Conservation (phyloP, 1,140 invertebrate genomes). For the Drosophila ohnishii region DNA sequence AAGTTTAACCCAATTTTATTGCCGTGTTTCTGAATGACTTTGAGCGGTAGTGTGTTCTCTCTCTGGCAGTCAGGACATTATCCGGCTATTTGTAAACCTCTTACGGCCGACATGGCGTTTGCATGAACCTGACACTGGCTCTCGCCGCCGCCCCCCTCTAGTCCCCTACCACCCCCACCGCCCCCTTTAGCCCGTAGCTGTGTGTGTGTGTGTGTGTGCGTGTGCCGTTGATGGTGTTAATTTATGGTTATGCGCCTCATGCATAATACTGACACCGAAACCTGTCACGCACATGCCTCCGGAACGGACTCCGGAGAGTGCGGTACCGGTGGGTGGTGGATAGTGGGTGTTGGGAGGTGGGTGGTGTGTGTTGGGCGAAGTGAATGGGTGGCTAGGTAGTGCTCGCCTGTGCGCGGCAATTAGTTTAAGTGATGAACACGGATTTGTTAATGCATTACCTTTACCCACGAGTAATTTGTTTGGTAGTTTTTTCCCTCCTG, state of each 20-base stretch:
- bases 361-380: not conserved
- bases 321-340: not conserved
- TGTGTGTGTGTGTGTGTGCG: slow-evolving; percentile 23
- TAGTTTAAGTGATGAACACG: slow-evolving; percentile 75
- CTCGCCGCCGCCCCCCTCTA: not conserved
- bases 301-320: slow-evolving; percentile 16
- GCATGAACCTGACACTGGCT: slow-evolving; percentile 43
- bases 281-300: slow-evolving; percentile 66
- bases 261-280: slow-evolving; percentile 70
- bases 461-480: slow-evolving; percentile 17
- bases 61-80: slow-evolving; percentile 28
- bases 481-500: not conserved
- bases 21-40: slow-evolving; percentile 12
- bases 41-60: slow-evolving; percentile 5
- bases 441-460: slow-evolving; percentile 70
- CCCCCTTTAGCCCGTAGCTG: slow-evolving; percentile 9
- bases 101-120: slow-evolving; percentile 37
- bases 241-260: slow-evolving; percentile 73
- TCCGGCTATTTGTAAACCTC: slow-evolving; percentile 46
- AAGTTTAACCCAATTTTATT: not conserved
- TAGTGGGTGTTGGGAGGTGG: not conserved
- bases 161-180: not conserved
- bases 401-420: slow-evolving; percentile 46
- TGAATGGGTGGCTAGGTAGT: not conserved
- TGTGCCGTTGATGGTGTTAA: slow-evolving; percentile 66